phyloP scores from a whole-genome alignment of 2,797 vertebrate species.

The Phalloptychus januarius region DNA sequence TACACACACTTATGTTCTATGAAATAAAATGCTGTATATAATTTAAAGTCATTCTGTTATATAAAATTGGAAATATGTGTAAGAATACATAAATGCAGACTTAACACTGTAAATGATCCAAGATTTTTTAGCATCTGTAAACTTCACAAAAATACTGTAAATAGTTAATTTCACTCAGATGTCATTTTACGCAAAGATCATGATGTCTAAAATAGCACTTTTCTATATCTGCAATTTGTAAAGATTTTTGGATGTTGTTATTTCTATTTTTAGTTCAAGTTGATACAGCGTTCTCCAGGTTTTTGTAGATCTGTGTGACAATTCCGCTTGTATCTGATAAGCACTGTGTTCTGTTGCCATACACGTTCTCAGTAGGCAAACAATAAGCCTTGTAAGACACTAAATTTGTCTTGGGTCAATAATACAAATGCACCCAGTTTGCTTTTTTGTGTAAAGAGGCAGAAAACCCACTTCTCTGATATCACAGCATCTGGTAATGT shows the following conservation, averaged over 20 bases:
- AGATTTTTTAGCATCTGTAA: background rate
- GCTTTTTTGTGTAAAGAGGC: background rate
- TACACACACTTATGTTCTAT: background rate
- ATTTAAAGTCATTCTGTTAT: background rate
- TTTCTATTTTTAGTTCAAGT: background rate
- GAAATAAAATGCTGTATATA: background rate
- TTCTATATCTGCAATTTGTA: background rate
- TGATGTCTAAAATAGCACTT: background rate
- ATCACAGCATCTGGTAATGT: constrained; percentile 16
- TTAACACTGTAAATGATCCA: background rate
- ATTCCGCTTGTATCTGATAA: background rate
- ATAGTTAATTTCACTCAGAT: background rate
- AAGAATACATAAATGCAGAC: background rate
- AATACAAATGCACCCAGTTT: background rate
- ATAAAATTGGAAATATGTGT: background rate
- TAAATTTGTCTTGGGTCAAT: background rate
- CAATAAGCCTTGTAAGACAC: background rate
- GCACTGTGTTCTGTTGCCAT: background rate
- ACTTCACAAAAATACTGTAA: background rate
- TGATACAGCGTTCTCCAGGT: background rate
- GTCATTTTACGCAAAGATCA: background rate
- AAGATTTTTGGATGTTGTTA: background rate
- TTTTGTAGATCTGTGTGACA: background rate
- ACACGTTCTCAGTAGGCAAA: background rate
- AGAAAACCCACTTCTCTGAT: constrained; percentile 12